Conservation (phyloP, 2,888 invertebrate genomes). For the Polyommatus iphigenia region DNA sequence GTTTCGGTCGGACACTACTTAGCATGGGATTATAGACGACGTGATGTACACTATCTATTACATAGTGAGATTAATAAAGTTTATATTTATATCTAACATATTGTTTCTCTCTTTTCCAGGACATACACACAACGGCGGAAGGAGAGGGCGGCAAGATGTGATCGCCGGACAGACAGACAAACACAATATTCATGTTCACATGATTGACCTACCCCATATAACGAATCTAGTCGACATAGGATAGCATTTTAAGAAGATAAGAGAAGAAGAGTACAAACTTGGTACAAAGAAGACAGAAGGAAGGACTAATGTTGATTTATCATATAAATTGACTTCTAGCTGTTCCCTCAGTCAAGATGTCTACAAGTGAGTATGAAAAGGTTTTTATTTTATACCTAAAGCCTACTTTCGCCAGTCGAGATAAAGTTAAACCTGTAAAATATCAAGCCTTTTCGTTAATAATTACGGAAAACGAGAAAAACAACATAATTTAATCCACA, state of each 20-base stretch:
- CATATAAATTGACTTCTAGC: constrained; percentile 71
- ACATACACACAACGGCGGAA: constrained; percentile 45
- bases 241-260: constrained; percentile 66
- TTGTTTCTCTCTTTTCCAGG: constrained; percentile 48
- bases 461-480: too few species aligned
- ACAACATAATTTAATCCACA: too few species aligned
- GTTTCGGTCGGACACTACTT: too few species aligned
- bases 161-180: constrained; percentile 70
- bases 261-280: constrained; percentile 57
- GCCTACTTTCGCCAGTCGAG: too few species aligned
- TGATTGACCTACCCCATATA: constrained; percentile 69
- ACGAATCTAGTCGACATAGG: constrained; percentile 79
- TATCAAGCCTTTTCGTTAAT: not conserved
- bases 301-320: constrained; percentile 71
- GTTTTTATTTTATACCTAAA: not conserved
- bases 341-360: constrained; percentile 66
- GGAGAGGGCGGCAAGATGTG: constrained; percentile 64
- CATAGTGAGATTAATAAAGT: too few species aligned
- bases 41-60: too few species aligned
- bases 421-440: not conserved
- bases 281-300: constrained; percentile 66
- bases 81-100: not conserved
- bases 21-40: too few species aligned
- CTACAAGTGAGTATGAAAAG: constrained; percentile 63
- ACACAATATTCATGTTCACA: constrained; percentile 72